These are phyloP conservation scores for Coranthus polyacanthus DNA, from an alignment of 2,797 vertebrate species.

Conservation along the genomic window DNA sequence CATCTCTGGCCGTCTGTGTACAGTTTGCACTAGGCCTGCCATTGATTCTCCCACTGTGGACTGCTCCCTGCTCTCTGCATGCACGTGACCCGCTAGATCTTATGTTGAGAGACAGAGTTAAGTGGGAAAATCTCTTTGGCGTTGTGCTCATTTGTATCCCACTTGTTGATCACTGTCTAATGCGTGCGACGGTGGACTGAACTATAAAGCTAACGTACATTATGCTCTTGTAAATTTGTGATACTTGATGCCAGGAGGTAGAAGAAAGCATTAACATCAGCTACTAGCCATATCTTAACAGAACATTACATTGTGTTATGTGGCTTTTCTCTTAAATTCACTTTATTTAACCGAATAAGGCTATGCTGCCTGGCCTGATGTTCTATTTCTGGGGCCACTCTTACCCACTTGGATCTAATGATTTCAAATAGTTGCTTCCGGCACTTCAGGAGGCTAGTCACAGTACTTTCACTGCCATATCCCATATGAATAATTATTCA, in stretches of 20 bases:
- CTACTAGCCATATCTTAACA: not conserved
- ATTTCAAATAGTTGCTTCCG: conserved; percentile 13
- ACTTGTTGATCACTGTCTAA: conserved; percentile 33
- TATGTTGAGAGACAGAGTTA: conserved; percentile 11
- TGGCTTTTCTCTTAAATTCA: not conserved
- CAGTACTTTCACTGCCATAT: conserved; percentile 12
- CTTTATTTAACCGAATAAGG: conserved; percentile 19
- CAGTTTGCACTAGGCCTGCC: conserved; percentile 38
- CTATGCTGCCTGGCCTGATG: conserved; percentile 4
- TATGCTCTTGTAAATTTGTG: not conserved
- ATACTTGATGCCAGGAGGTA: not conserved
- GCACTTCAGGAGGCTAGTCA: conserved; percentile 17
- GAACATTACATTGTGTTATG: not conserved
- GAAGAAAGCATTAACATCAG: not conserved
- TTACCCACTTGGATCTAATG: conserved; percentile 17
- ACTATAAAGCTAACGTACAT: not conserved
- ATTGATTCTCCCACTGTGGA: conserved; percentile 50
- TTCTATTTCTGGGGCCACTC: conserved; percentile 33
- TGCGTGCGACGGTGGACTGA: not conserved
- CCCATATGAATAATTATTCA: conserved; percentile 34
- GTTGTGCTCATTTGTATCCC: conserved; percentile 12
- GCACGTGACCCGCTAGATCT: conserved; percentile 24
- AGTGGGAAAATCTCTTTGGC: conserved; percentile 14
- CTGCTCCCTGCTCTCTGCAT: conserved; percentile 23
- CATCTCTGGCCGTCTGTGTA: conserved; percentile 44